Percentiles rank a stretch among this genome's conserved stretches.
phyloP scores from a whole-genome alignment of 1,140 invertebrate species.

The Phortica variegata region DNA sequence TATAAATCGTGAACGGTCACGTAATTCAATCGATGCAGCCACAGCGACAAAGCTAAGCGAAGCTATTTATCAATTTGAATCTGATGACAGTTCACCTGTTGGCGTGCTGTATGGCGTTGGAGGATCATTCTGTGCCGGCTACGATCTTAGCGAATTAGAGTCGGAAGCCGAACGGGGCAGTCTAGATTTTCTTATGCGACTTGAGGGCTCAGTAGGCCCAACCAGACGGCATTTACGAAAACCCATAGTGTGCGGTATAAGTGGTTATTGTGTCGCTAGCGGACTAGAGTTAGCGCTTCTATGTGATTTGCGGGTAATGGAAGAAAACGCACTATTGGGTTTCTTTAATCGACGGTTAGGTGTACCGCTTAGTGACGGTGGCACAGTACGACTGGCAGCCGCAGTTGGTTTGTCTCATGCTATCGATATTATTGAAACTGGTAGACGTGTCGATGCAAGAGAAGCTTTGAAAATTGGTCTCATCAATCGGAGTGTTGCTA shows the following conservation, averaged over 20 bases:
- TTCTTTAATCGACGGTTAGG: slow-evolving; percentile 82
- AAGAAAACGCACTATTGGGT: slow-evolving; percentile 80
- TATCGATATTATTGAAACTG: slow-evolving; percentile 86
- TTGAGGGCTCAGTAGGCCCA: slow-evolving; percentile 59
- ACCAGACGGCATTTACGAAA: slow-evolving; percentile 70
- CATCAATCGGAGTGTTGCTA: slow-evolving; percentile 72
- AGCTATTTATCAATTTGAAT: slow-evolving; percentile 78
- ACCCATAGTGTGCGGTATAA: slow-evolving; percentile 81
- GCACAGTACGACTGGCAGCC: slow-evolving; percentile 75
- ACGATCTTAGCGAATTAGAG: slow-evolving; percentile 72
- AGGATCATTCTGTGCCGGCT: slow-evolving; percentile 87
- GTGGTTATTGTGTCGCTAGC: slow-evolving; percentile 83
- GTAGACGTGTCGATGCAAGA: slow-evolving; percentile 69
- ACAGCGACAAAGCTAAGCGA: slow-evolving; percentile 69
- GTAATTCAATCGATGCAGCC: slow-evolving; percentile 75
- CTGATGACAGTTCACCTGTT: slow-evolving; percentile 66
- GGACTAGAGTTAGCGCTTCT: slow-evolving; percentile 87
- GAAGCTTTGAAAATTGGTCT: slow-evolving; percentile 81
- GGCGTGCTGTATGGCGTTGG: slow-evolving; percentile 84
- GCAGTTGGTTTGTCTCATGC: slow-evolving; percentile 81
- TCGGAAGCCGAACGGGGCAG: slow-evolving; percentile 33
- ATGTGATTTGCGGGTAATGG: slow-evolving; percentile 86
- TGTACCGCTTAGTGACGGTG: slow-evolving; percentile 79
- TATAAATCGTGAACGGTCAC: slow-evolving; percentile 79
- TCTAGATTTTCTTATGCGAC: slow-evolving; percentile 36